Evolutionary conservation across 2,797 vertebrate genomes (phyloP).

Genomic region (Ibycter americanus): DNA sequence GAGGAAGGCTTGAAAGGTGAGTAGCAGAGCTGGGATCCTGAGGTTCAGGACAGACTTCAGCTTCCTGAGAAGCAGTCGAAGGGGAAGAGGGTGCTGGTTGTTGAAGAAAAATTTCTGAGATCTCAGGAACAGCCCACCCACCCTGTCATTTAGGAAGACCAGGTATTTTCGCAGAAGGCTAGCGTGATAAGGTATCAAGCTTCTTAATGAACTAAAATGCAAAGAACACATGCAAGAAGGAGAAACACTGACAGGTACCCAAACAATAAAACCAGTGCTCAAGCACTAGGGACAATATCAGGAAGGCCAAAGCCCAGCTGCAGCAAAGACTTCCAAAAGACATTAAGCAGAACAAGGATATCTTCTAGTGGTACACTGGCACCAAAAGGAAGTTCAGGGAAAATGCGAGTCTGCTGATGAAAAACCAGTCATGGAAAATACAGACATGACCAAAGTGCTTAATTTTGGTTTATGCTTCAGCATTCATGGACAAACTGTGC

Average conservation of each 20-base stretch:
- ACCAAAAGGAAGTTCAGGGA: not conserved
- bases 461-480: not conserved
- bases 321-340: not conserved
- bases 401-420: not conserved
- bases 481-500: accelerated
- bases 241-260: not conserved
- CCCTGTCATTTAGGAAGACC: too few species aligned
- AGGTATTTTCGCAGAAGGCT: not conserved
- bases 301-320: not conserved
- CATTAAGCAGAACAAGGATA: not conserved
- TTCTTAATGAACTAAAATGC: not conserved
- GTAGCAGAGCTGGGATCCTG: not conserved
- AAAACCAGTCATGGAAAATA: not conserved
- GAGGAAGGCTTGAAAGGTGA: not conserved
- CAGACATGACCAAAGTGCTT: accelerated
- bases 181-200: too few species aligned
- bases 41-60: not conserved
- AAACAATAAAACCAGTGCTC: accelerated
- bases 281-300: not conserved
- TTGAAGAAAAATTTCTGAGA: too few species aligned
- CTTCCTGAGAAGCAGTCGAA: not conserved
- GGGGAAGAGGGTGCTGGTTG: not conserved
- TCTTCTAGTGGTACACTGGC: not conserved
- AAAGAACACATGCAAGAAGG: not conserved
- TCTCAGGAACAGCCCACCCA: not conserved